These are phyloP conservation scores for Lepus europaeus DNA, from an alignment of 2,113 vertebrate genomes.

Conservation along the genomic window DNA sequence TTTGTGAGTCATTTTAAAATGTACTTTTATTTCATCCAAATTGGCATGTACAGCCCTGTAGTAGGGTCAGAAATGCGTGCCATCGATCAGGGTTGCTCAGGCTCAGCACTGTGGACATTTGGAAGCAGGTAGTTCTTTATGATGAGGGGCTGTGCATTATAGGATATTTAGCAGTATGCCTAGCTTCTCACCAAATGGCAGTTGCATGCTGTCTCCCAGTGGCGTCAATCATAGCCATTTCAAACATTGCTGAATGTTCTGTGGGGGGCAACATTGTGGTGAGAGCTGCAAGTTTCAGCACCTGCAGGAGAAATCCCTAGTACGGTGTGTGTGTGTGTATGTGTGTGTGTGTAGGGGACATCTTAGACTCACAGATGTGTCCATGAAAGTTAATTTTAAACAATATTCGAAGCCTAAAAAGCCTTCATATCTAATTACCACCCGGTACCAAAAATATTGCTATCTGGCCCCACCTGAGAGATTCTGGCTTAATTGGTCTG, in stretches of 20 bases:
- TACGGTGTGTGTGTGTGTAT: no score
- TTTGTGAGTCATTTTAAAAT: conserved; percentile 46
- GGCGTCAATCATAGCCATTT: not conserved
- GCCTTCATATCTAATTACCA: not conserved
- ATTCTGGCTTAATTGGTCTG: not conserved
- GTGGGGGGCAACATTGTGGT: not conserved
- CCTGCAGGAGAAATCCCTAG: not conserved
- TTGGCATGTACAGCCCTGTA: not conserved
- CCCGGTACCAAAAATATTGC: not conserved
- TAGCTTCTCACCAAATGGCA: not conserved
- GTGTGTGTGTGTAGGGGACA: no score
- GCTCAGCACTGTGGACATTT: not conserved
- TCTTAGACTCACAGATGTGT: not conserved
- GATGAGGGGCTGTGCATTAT: not conserved
- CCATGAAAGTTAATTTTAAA: conserved; percentile 35
- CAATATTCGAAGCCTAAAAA: not conserved
- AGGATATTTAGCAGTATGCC: not conserved
- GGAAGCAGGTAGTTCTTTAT: not conserved
- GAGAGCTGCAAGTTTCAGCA: not conserved
- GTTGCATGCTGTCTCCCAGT: not conserved
- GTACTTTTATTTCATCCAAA: not conserved
- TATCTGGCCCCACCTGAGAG: not conserved
- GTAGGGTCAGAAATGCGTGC: not conserved
- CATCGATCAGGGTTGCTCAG: not conserved
- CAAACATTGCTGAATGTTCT: not conserved